These are phyloP conservation scores for Micrasema longulum DNA, from an alignment of 1,140 invertebrate species.

Conservation along the genomic window DNA sequence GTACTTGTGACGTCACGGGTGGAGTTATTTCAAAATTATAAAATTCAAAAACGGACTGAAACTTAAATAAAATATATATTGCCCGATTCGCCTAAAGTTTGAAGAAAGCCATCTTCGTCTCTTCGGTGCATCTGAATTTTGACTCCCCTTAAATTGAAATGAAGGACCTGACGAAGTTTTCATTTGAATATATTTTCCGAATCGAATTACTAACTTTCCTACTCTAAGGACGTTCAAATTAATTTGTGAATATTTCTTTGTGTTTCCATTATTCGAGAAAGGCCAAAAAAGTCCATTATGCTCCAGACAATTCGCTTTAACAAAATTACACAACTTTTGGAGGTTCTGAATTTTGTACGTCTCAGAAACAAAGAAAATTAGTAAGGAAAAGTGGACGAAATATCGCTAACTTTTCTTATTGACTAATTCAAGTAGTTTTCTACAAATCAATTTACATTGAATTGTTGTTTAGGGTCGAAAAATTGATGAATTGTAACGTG, in stretches of 20 bases:
- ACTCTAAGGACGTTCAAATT: constrained; percentile 26
- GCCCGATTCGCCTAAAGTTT: too few relatives aligned
- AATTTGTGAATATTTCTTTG: constrained; percentile 37
- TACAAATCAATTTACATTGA: constrained; percentile 5
- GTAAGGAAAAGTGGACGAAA: constrained; percentile 3
- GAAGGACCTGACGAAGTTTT: too few relatives aligned
- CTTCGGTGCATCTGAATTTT: too few relatives aligned
- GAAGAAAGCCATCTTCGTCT: too few relatives aligned
- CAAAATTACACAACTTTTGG: constrained; percentile 33
- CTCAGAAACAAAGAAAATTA: constrained; percentile 26
- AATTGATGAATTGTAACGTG: not conserved
- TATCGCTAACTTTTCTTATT: constrained; percentile 6
- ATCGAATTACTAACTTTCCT: constrained; percentile 33
- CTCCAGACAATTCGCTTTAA: constrained; percentile 32
- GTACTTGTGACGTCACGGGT: too few relatives aligned
- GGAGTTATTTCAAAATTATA: too few relatives aligned
- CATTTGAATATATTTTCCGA: not conserved
- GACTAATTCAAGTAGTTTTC: constrained; percentile 12
- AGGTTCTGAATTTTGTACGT: constrained; percentile 14
- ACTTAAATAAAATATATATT: too few relatives aligned
- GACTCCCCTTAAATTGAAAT: too few relatives aligned
- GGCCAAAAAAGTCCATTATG: constrained; percentile 33
- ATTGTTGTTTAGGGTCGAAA: not conserved
- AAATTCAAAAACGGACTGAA: too few relatives aligned
- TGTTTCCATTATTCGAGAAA: constrained; percentile 26